Conservation (phyloP, 2,797 vertebrate species). For the Clamator glandarius region DNA sequence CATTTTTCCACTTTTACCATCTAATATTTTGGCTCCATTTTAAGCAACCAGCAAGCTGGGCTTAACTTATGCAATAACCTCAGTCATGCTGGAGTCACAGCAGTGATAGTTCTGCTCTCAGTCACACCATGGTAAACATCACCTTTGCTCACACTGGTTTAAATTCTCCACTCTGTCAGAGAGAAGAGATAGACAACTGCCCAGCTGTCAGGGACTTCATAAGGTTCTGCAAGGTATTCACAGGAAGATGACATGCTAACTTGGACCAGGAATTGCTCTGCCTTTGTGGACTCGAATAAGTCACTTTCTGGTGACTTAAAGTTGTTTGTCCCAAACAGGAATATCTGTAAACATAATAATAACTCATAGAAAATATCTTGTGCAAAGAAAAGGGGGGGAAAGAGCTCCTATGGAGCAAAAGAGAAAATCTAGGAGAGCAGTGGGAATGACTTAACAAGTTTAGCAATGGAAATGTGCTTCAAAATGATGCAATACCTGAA, state of each 20-base stretch:
- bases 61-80: not conserved
- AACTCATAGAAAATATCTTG: not conserved
- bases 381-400: not conserved
- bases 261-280: not conserved
- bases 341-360: slow-evolving; percentile 1
- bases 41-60: not conserved
- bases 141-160: not conserved
- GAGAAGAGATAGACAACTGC: not conserved
- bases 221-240: not conserved
- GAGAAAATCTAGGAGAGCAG: not conserved
- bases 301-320: not conserved
- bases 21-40: not conserved
- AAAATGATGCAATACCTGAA: not conserved
- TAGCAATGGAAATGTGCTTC: not conserved
- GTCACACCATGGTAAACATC: not conserved
- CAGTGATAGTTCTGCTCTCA: not conserved
- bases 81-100: not conserved
- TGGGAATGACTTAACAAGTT: not conserved
- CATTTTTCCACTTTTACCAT: not conserved
- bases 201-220: not conserved
- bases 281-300: not conserved
- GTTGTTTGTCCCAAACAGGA: not conserved
- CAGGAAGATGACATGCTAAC: not conserved
- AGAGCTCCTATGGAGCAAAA: not conserved
- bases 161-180: not conserved